Conservation (phyloP, 1,140 invertebrate species). For the Pissodes strobi region DNA sequence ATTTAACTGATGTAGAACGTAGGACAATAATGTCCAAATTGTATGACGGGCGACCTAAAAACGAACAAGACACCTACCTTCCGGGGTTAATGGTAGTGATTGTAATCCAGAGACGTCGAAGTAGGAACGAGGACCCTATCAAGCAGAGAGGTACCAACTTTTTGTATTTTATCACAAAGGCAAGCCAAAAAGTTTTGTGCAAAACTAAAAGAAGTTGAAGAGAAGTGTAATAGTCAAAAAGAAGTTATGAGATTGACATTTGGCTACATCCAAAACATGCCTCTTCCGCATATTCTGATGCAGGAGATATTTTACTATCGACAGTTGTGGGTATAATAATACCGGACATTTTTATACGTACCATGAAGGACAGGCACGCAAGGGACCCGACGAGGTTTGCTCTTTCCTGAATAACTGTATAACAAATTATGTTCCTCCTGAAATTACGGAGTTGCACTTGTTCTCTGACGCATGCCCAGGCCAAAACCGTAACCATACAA, state of each 20-base stretch:
- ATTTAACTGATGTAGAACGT: constrained; percentile 25
- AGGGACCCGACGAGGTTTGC: constrained; percentile 25
- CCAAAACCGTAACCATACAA: background rate
- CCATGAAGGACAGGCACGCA: constrained; percentile 26
- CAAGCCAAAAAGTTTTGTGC: constrained; percentile 33
- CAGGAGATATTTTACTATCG: constrained; percentile 40
- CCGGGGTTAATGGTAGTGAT: constrained; percentile 29
- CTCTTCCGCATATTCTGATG: too few relatives aligned
- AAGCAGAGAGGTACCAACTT: constrained; percentile 19
- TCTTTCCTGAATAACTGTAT: constrained; percentile 25
- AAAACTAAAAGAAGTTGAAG: background rate
- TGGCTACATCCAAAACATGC: background rate
- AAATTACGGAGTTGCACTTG: constrained; percentile 45
- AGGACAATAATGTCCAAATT: too few relatives aligned
- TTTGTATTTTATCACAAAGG: constrained; percentile 31
- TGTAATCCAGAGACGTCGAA: constrained; percentile 20
- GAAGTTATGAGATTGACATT: background rate
- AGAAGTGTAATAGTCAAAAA: background rate
- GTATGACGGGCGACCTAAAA: too few relatives aligned
- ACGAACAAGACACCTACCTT: constrained; percentile 37
- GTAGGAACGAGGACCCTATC: too few relatives aligned
- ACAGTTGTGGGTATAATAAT: constrained; percentile 46
- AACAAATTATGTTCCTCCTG: constrained; percentile 11
- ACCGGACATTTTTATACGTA: constrained; percentile 44
- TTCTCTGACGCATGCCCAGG: constrained; percentile 42